Evolutionary conservation across 2,888 invertebrate genomes (phyloP).

Genomic region (Ctenicera cuprea): DNA sequence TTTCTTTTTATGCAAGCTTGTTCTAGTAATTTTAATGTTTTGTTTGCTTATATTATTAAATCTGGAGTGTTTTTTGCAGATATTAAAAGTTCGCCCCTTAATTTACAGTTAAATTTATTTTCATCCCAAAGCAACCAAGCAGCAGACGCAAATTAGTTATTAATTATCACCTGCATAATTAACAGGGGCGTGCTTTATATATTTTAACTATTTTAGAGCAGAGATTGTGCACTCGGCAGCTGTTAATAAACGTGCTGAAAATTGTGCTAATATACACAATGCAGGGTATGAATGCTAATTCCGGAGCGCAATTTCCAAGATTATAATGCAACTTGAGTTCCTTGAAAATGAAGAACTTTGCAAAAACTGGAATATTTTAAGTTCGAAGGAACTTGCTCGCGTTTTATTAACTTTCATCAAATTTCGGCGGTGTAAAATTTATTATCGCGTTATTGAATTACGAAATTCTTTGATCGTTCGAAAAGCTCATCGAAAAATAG

Average conservation of each 20-base stretch:
- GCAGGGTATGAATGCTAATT: conserved; percentile 15
- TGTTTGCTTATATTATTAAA: no score
- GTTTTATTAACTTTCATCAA: conserved; percentile 14
- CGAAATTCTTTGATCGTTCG: not conserved
- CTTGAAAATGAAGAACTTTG: conserved; percentile 5
- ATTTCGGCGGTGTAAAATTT: conserved; percentile 20
- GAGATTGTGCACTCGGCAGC: conserved; percentile 4
- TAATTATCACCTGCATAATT: not conserved
- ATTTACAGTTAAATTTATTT: no score
- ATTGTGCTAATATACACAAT: conserved; percentile 14
- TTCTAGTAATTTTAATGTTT: no score
- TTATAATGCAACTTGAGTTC: conserved; percentile 25
- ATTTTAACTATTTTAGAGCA: not conserved
- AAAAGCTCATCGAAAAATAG: not conserved
- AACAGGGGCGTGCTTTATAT: not conserved
- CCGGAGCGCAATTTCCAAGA: not conserved
- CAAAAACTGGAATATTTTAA: conserved; percentile 3
- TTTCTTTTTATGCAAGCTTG: no score
- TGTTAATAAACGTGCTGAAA: conserved; percentile 16
- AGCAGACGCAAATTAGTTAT: not conserved
- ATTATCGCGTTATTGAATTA: conserved; percentile 21
- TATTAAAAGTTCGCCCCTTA: no score
- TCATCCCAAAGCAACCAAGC: no score
- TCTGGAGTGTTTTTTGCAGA: no score
- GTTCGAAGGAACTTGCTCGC: not conserved